A percentile compares a stretch with the other conserved stretches of the same genome.
Conservation (phyloP, 2,113 vertebrate genomes). For the Aldabrachelys gigantea region DNA sequence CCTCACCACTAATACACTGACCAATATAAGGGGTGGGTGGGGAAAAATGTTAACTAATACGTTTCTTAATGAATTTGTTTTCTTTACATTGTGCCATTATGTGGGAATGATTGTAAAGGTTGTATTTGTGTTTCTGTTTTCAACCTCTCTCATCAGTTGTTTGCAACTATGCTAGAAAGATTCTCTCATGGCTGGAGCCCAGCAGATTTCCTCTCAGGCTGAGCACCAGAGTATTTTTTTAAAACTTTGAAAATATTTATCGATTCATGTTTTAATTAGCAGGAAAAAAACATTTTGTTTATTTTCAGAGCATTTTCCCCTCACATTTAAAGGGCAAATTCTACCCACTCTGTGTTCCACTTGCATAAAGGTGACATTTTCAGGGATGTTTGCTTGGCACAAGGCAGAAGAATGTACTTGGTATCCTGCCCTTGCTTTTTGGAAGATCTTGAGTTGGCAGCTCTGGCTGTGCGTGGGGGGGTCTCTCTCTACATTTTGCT, state of each 20-base stretch:
- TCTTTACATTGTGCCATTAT: constrained; percentile 37
- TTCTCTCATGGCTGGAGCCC: constrained; percentile 73
- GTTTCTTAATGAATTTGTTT: neutral
- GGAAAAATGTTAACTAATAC: constrained; percentile 15
- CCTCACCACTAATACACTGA: constrained; percentile 45
- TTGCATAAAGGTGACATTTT: constrained; percentile 80
- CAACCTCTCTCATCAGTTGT: constrained; percentile 72
- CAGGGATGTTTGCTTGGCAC: constrained; percentile 77
- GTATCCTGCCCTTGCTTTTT: constrained; percentile 79
- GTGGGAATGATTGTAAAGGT: constrained; percentile 67
- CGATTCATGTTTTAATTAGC: constrained; percentile 80
- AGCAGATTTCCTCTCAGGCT: constrained; percentile 79
- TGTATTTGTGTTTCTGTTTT: constrained; percentile 77
- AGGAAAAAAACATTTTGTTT: constrained; percentile 79
- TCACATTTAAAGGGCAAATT: constrained; percentile 77
- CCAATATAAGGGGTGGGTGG: constrained; percentile 38
- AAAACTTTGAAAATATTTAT: constrained; percentile 80
- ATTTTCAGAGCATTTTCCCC: constrained; percentile 75
- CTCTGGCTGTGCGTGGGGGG: constrained; percentile 70
- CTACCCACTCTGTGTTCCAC: constrained; percentile 71
- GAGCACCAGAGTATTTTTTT: constrained; percentile 78
- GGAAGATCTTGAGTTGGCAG: constrained; percentile 79
- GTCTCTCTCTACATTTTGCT: constrained; percentile 71
- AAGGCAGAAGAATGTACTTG: constrained; percentile 75
- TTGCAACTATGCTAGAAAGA: constrained; percentile 77